phyloP scores from a whole-genome alignment of 1,140 invertebrate species.

The Oryctes rhinoceros region DNA sequence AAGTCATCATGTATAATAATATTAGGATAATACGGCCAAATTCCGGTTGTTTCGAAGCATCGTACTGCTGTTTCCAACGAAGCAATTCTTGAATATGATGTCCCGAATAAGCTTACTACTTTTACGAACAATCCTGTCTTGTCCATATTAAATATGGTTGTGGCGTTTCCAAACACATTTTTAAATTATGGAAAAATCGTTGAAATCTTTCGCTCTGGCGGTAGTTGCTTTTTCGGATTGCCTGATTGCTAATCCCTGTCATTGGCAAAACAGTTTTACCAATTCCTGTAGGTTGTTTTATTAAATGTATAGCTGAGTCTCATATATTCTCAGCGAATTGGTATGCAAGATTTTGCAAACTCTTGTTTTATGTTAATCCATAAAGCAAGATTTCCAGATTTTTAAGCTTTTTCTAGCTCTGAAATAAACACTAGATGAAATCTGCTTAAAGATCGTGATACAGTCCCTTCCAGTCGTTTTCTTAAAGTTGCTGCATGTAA shows the following conservation, averaged over 20 bases:
- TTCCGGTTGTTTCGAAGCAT: conserved; percentile 53
- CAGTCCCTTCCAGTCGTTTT: conserved; percentile 35
- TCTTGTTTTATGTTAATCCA: conserved; percentile 36
- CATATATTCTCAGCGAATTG: conserved; percentile 35
- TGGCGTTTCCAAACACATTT: conserved; percentile 36
- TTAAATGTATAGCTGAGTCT: conserved; percentile 22
- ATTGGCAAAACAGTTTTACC: neutral
- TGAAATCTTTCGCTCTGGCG: conserved; percentile 29
- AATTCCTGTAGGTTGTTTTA: conserved; percentile 27
- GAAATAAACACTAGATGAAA: conserved; percentile 11
- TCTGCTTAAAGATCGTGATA: conserved; percentile 26
- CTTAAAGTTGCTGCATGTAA: conserved; percentile 30
- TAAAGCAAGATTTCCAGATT: neutral
- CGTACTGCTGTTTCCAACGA: conserved; percentile 41
- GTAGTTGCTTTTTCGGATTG: neutral
- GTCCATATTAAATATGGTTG: conserved; percentile 59
- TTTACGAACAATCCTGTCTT: conserved; percentile 58
- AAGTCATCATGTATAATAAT: conserved; percentile 52
- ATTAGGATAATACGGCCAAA: conserved; percentile 53
- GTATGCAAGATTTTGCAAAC: conserved; percentile 38
- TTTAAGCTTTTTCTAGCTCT: conserved; percentile 37
- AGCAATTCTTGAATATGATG: conserved; percentile 35
- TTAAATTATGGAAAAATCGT: conserved; percentile 39
- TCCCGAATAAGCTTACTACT: conserved; percentile 24
- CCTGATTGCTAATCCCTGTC: neutral